Evolutionary conservation across 2,888 invertebrate species (phyloP).

Genomic region (Spilosoma lubricipeda): DNA sequence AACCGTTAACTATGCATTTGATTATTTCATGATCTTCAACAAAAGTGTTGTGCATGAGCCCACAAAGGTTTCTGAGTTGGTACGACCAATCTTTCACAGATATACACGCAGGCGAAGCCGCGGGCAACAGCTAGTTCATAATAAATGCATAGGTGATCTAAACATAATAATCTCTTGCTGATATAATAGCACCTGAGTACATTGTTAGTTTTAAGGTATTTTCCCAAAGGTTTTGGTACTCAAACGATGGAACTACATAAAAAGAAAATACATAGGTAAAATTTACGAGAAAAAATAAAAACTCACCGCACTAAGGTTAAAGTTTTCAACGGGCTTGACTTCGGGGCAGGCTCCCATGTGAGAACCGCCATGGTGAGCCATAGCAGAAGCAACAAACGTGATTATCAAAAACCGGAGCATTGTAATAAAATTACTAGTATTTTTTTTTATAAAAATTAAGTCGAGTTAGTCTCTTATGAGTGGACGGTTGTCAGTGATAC

Average conservation of each 20-base stretch:
- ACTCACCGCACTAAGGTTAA: slow-evolving; percentile 72
- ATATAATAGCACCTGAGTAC: not conserved
- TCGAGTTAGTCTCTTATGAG: slow-evolving; percentile 50
- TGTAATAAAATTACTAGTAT: slow-evolving; percentile 30
- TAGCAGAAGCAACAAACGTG: slow-evolving; percentile 63
- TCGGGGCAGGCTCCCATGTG: slow-evolving; percentile 72
- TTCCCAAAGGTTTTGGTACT: not conserved
- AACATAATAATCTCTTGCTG: not conserved
- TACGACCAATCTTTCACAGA: too few relatives aligned
- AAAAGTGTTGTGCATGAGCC: too few relatives aligned
- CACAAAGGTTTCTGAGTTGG: too few relatives aligned
- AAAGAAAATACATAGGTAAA: not conserved
- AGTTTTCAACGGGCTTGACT: slow-evolving; percentile 68
- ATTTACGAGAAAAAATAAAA: slow-evolving; percentile 1
- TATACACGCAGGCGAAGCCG: too few relatives aligned
- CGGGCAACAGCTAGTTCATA: too few relatives aligned
- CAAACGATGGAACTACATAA: not conserved
- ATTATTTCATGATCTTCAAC: too few relatives aligned
- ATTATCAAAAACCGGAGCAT: slow-evolving; percentile 67
- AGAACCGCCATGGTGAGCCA: slow-evolving; percentile 55
- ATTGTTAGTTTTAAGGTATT: not conserved
- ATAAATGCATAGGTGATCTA: not conserved
- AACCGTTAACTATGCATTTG: too few relatives aligned
- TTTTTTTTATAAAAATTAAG: slow-evolving; percentile 49
- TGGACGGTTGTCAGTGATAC: slow-evolving; percentile 55